Percentiles rank a stretch among this genome's conserved stretches.
phyloP scores from a whole-genome alignment of 2,797 vertebrate species.

The Rhinogobio ventralis region DNA sequence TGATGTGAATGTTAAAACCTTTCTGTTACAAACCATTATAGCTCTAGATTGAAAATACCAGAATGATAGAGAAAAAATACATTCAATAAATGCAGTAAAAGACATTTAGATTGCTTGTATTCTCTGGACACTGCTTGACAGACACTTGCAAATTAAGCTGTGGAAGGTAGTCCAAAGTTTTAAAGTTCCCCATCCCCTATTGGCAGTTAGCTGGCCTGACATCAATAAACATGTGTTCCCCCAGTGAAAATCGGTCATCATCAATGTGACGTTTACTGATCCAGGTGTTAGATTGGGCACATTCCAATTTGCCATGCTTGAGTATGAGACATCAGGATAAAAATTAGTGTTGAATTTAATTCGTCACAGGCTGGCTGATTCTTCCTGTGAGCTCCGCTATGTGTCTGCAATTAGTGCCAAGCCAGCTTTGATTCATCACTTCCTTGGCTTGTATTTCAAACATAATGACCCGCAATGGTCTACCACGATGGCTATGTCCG shows the following conservation, averaged over 20 bases:
- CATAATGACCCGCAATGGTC: slow-evolving; percentile 6
- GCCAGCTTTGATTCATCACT: slow-evolving; percentile 7
- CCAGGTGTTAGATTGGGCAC: slow-evolving; percentile 33
- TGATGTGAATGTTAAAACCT: slow-evolving; percentile 4
- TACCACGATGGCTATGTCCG: background rate
- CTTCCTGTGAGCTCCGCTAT: background rate
- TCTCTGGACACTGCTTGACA: slow-evolving; percentile 63
- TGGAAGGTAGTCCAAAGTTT: slow-evolving; percentile 29
- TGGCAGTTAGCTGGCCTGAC: slow-evolving; percentile 53
- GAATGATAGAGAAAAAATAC: slow-evolving; percentile 50
- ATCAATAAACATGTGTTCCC: slow-evolving; percentile 61
- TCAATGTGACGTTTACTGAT: slow-evolving; percentile 53
- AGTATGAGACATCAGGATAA: slow-evolving; percentile 7
- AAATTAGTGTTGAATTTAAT: background rate
- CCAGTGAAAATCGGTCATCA: slow-evolving; percentile 50
- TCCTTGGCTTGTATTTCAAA: slow-evolving; percentile 4
- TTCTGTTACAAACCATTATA: slow-evolving; percentile 25
- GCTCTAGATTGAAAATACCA: slow-evolving; percentile 25
- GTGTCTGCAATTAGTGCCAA: slow-evolving; percentile 16
- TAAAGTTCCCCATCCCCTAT: slow-evolving; percentile 59
- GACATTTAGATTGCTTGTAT: slow-evolving; percentile 58
- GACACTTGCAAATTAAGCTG: slow-evolving; percentile 40
- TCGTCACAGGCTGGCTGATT: background rate
- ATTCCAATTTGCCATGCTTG: slow-evolving; percentile 9
- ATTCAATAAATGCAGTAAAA: slow-evolving; percentile 56